Evolutionary conservation across 92 coral and sea anemone species (phyloP), one percentile per base, ranked within the genome.

Genomic region (Actinernus sp.): DNA sequence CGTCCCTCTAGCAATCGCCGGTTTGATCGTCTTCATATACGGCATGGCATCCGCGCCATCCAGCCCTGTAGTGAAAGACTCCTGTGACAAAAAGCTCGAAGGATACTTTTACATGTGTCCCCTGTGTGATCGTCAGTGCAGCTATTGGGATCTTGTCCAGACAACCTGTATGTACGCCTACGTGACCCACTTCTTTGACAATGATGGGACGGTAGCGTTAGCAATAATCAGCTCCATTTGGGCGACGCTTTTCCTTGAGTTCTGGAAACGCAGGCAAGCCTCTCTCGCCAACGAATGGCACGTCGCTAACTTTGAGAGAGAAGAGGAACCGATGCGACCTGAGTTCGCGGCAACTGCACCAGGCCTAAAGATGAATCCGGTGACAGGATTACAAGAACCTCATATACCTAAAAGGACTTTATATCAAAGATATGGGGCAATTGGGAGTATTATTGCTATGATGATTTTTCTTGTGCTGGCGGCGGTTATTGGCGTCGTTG

Each of bases 41-140:
- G 99, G 99, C 38, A 65, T 95, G 21, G 93, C 77, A 0, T 75
- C 85, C 14, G 79, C 99, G 3, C 61, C 56, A 1, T 49, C 62
- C 30, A 88, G 85, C 69, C 68, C 73, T 31, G 95, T 93, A 4
- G 99, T 88, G 19, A 39, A 55, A 31, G 99, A 95, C 40, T 84
- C 85, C 50, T 91, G 99, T 67, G 74, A 87, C 44, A 2, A 28
- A 19, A 19, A 49, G 1, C 85, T 87, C 67, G 63, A 76, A 50
- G 85, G 71, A 0, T 38, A 21, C 16, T 94, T 88, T 81, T 71
- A 71, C 83, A 95, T 95, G 99, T 95, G 99, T 26, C 99, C 99
- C 19, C 62, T 91, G 66, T 95, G 99, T 51, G 97, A 95, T 34
- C 83, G 81, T 27, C 94, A 91, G 64, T 95, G 99, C 34, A 85